phyloP scores from a whole-genome alignment of 2,797 vertebrate species.

The Periophthalmus magnuspinnatus region DNA sequence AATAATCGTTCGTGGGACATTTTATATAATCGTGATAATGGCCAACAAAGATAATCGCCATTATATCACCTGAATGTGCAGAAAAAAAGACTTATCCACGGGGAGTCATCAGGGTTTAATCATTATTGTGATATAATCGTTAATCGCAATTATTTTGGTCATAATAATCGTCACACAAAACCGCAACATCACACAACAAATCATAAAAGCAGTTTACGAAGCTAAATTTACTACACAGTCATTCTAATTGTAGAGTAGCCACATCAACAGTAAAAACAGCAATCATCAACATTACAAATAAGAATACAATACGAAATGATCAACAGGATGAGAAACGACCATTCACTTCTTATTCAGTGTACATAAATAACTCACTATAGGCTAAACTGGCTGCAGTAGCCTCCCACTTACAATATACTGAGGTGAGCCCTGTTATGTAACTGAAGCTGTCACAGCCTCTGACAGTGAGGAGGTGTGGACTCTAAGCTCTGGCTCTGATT shows the following conservation, averaged over 20 bases:
- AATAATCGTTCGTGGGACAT: too few species aligned
- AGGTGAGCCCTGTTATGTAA: slow-evolving; percentile 9
- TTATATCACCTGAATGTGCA: too few species aligned
- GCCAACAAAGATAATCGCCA: too few species aligned
- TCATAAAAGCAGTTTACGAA: background rate
- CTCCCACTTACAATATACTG: background rate
- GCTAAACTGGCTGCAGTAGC: background rate
- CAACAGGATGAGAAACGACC: background rate
- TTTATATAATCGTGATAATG: too few species aligned
- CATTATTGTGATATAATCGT: too few species aligned
- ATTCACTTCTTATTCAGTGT: background rate
- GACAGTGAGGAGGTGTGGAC: background rate
- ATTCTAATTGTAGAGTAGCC: background rate
- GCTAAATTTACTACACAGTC: background rate
- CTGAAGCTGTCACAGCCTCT: background rate
- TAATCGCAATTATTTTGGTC: too few species aligned
- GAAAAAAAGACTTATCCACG: too few species aligned
- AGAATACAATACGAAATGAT: background rate
- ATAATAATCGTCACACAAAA: too few species aligned
- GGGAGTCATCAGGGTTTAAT: too few species aligned
- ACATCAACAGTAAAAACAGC: background rate
- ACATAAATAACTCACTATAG: background rate
- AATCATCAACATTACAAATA: background rate
- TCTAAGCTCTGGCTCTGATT: background rate
- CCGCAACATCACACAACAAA: background rate